Evolutionary conservation across 2,113 vertebrate genomes (phyloP).

Genomic region (Mus spicilegus): DNA sequence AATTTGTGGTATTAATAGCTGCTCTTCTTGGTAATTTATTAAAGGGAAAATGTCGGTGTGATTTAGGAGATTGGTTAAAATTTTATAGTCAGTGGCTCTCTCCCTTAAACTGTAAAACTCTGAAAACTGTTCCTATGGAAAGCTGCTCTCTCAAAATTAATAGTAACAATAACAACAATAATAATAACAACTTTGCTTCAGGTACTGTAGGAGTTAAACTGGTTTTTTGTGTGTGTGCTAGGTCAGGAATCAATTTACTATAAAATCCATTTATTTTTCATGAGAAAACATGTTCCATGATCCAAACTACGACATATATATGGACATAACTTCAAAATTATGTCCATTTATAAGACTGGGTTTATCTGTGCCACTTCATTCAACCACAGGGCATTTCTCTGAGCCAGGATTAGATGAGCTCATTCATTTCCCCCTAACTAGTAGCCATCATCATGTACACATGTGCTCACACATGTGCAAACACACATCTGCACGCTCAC

Average conservation of each 20-base stretch:
- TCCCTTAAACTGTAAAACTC: neutral
- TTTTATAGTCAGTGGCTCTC: constrained; percentile 39
- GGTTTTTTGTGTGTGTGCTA: neutral
- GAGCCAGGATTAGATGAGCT: neutral
- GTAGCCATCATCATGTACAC: neutral
- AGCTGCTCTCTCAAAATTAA: constrained; percentile 18
- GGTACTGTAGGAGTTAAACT: constrained; percentile 25
- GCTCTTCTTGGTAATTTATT: constrained; percentile 54
- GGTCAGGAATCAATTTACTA: neutral
- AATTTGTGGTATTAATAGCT: constrained; percentile 49
- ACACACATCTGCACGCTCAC: no score
- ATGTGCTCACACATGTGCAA: neutral
- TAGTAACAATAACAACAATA: no score
- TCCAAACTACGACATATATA: constrained; percentile 66
- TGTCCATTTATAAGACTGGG: neutral
- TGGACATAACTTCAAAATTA: constrained; percentile 51
- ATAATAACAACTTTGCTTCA: neutral
- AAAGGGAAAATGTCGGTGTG: neutral
- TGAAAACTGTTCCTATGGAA: constrained; percentile 58
- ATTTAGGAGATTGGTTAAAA: constrained; percentile 48
- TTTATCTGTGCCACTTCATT: constrained; percentile 33
- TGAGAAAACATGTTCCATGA: constrained; percentile 49
- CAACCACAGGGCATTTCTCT: neutral
- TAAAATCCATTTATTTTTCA: constrained; percentile 46
- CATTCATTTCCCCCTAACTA: neutral